These are phyloP conservation scores for Monochamus saltuarius DNA, from an alignment of 1,140 invertebrate species.

Conservation along the genomic window DNA sequence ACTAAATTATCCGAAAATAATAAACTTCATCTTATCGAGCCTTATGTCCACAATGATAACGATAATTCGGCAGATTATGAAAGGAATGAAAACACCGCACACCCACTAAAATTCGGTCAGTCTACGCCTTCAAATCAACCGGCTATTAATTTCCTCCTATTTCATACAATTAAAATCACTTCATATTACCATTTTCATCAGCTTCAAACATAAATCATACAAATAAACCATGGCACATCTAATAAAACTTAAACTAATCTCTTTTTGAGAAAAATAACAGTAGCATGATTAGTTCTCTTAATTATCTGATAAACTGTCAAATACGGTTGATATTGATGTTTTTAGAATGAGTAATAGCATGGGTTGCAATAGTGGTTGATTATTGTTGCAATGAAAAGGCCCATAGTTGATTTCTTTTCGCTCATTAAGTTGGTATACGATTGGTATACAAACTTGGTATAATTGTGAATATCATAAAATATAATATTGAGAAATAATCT, in stretches of 20 bases:
- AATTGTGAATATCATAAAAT: no score
- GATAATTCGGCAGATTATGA: conserved; percentile 7
- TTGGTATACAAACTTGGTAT: no score
- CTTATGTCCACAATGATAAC: conserved; percentile 17
- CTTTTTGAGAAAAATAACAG: neutral
- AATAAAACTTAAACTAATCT: no score
- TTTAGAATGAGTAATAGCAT: conserved; percentile 4
- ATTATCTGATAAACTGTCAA: conserved; percentile 4
- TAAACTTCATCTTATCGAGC: conserved; percentile 15
- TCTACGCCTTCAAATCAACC: conserved; percentile 6
- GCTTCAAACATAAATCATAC: no score
- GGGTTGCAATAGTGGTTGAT: no score
- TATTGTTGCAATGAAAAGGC: no score
- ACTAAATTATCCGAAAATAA: conserved; percentile 18
- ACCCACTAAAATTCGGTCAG: conserved; percentile 6
- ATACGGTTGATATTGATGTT: conserved; percentile 3
- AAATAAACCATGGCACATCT: no score
- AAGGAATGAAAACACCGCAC: conserved; percentile 9
- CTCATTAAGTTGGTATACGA: no score
- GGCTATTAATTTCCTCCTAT: neutral
- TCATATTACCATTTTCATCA: no score
- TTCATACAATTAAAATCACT: no score
- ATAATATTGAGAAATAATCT: no score
- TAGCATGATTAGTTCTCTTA: conserved; percentile 4
- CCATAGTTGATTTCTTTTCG: no score